Conservation (phyloP, 2,888 invertebrate species). For the Aphodius sticticus region DNA sequence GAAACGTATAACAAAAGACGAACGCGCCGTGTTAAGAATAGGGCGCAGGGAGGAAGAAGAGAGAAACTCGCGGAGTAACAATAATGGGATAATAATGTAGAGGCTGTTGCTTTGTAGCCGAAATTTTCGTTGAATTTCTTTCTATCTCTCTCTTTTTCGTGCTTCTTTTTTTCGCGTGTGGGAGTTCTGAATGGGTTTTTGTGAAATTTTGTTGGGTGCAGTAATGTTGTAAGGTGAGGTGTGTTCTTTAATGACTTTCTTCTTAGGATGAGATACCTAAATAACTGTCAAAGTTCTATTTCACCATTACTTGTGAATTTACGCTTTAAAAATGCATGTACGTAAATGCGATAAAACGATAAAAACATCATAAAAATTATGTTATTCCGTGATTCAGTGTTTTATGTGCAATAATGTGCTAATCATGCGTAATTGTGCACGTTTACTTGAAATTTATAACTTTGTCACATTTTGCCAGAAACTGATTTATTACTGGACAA, state of each 20-base stretch:
- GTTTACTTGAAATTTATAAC: neutral
- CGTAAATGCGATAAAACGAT: neutral
- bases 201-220: neutral
- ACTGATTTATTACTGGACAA: no score
- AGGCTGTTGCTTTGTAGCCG: neutral
- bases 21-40: neutral
- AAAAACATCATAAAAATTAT: neutral
- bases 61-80: neutral
- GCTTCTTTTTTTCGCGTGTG: neutral
- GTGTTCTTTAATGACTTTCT: neutral
- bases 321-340: no score
- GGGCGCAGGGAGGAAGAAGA: neutral
- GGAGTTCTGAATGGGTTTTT: neutral
- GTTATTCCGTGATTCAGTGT: neutral
- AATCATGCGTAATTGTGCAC: neutral
- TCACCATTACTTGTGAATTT: neutral
- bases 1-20: slow-evolving; percentile 4
- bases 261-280: neutral
- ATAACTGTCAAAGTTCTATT: neutral
- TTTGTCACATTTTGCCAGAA: no score
- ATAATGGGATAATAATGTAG: neutral
- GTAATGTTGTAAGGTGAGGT: neutral
- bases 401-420: neutral
- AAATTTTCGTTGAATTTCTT: neutral
- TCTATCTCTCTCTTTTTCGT: neutral